Conservation (phyloP, 2,888 invertebrate species). For the Tipula confusa region DNA sequence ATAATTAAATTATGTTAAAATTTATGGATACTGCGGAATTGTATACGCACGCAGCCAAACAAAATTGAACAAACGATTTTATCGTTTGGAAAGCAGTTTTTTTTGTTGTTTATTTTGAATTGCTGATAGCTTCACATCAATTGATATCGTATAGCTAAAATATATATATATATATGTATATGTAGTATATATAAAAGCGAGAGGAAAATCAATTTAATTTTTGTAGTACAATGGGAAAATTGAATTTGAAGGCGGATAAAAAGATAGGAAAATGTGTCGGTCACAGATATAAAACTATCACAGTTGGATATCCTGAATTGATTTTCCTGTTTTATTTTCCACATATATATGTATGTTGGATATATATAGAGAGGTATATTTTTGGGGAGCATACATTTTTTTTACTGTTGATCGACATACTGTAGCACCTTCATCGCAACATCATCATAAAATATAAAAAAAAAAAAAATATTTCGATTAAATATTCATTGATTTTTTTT, state of each 20-base stretch:
- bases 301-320: slow-evolving; percentile 37
- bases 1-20: background rate
- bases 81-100: background rate
- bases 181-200: background rate
- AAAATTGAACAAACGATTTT: background rate
- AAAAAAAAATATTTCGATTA: slow-evolving; percentile 6
- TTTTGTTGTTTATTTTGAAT: too few species aligned
- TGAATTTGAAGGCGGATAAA: slow-evolving; percentile 3
- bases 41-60: background rate
- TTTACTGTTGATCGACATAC: background rate
- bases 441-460: background rate
- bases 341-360: background rate
- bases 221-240: background rate
- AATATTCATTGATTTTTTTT: background rate
- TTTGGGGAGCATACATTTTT: background rate
- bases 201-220: slow-evolving; percentile 6
- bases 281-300: slow-evolving; percentile 40
- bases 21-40: background rate
- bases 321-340: background rate
- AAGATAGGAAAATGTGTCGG: slow-evolving; percentile 38
- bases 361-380: background rate
- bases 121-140: background rate
- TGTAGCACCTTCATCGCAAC: background rate
- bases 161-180: background rate
- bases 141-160: background rate